Base-by-base conservation (phyloP, 1,140 invertebrate genomes). In the Ditylenchus dipsaci region DNA sequence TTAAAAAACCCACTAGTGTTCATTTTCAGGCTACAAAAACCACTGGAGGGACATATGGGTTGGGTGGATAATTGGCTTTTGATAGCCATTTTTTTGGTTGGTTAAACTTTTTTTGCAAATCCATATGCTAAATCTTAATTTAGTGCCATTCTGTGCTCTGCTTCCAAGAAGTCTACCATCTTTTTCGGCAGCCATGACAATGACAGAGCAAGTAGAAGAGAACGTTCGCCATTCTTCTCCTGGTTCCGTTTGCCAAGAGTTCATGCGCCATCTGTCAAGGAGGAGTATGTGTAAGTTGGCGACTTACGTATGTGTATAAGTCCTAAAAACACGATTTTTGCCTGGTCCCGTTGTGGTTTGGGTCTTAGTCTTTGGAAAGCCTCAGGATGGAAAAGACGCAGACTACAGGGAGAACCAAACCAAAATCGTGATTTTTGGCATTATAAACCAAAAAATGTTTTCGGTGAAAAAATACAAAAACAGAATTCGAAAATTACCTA, bases 1-100 rank as follows among this genome's bases (percentile, higher is more conserved):
- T n/a, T n/a, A n/a, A n/a, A n/a, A n/a, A n/a, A n/a, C n/a, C n/a
- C n/a, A n/a, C n/a, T 38, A 38, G 3, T 38, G 3, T 38, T 38
- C 11, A 11, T 38, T 38, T 38, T 3, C 11, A 38, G 33, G 33
- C 15, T 82, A 82, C 67, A 82, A 82, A 68, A 82, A 82, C 57
- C 80, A 82, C 65, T 83, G 81, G 79, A 68, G 79, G 47, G 80
- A 82, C 47, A 78, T 82, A 66, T 82, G 80, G 75, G 77, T 83
- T 23, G 80, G 80, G 15, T 82, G 80, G 80, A 26, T 82, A n/a
- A 82, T 82, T 17, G 80, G 80, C 26, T 69, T 75, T 56, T 74
- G 23, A 78, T 83, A 42, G 80, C 80, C 56, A 57, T 76, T 15
- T 82, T 83, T 61, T 64, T 82, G 58, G 79, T 80, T 47, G 57